Evolutionary conservation across 2,888 invertebrate genomes (phyloP).

Genomic region (Neoascia interrupta): DNA sequence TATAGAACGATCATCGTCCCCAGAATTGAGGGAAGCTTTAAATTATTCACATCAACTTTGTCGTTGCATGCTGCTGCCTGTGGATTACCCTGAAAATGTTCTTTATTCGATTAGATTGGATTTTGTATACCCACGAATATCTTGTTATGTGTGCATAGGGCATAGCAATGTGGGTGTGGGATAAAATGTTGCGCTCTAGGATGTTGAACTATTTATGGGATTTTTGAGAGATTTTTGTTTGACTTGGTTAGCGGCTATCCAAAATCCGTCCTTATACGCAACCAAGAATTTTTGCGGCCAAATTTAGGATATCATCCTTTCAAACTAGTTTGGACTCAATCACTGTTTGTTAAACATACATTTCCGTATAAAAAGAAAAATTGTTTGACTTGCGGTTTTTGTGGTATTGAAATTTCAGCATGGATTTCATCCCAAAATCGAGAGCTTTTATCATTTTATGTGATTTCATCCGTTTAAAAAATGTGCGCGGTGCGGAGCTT

Average conservation of each 20-base stretch:
- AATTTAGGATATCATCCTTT: neutral
- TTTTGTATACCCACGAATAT: constrained; percentile 18
- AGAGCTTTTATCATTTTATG: no score
- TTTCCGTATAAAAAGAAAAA: no score
- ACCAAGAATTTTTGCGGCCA: neutral
- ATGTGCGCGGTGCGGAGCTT: no score
- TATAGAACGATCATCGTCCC: constrained; percentile 39
- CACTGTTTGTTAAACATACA: constrained; percentile 29
- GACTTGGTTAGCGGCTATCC: constrained; percentile 17
- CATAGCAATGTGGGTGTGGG: no score
- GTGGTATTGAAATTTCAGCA: no score
- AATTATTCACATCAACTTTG: constrained; percentile 58
- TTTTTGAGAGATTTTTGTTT: constrained; percentile 34
- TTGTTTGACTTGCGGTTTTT: no score
- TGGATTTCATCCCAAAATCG: no score
- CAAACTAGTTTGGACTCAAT: constrained; percentile 17
- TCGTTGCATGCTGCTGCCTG: constrained; percentile 42
- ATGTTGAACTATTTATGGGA: constrained; percentile 48
- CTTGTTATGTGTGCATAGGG: constrained; percentile 6
- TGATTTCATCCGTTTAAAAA: no score
- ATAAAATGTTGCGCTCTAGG: constrained; percentile 6
- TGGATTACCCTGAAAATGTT: constrained; percentile 52
- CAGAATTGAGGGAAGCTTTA: constrained; percentile 42
- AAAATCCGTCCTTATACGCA: no score
- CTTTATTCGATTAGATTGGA: constrained; percentile 64